These are phyloP conservation scores for Pachyramphus minor DNA, from an alignment of 2,113 vertebrate species.

Conservation along the genomic window DNA sequence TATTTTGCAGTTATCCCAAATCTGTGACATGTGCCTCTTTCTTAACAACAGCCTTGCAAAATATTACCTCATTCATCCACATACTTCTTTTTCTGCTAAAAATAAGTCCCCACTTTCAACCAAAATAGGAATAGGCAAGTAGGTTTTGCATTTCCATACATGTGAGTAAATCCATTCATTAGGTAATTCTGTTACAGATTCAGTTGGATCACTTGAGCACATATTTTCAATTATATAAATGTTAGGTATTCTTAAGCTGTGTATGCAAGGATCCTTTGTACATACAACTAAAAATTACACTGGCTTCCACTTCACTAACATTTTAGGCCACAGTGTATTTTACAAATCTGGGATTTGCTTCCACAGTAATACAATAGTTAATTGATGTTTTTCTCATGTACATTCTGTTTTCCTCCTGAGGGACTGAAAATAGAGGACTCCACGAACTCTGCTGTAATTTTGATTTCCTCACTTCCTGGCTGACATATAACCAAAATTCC, in stretches of 20 bases:
- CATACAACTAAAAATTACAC: not conserved
- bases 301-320: not conserved
- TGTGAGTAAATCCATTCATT: not conserved
- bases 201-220: not conserved
- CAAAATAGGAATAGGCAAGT: not conserved
- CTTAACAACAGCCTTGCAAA: not conserved
- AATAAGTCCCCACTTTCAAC: not conserved
- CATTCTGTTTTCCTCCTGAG: slow-evolving; percentile 26
- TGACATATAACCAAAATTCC: slow-evolving; percentile 36
- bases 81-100: not conserved
- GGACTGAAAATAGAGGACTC: slow-evolving; percentile 26
- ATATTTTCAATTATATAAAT: not conserved
- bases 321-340: not conserved
- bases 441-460: slow-evolving; percentile 43
- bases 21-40: not conserved
- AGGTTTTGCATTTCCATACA: not conserved
- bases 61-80: not conserved
- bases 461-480: slow-evolving; percentile 46
- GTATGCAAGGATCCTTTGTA: not conserved
- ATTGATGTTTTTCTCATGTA: slow-evolving; percentile 19
- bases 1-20: not conserved
- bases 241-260: not conserved
- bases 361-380: not conserved
- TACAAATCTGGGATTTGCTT: not conserved
- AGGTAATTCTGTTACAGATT: not conserved